A percentile compares a stretch with the other conserved stretches of the same genome.
These are phyloP conservation scores for Nemotelus nigrinus DNA, from an alignment of 2,888 invertebrate species.

Conservation along the genomic window DNA sequence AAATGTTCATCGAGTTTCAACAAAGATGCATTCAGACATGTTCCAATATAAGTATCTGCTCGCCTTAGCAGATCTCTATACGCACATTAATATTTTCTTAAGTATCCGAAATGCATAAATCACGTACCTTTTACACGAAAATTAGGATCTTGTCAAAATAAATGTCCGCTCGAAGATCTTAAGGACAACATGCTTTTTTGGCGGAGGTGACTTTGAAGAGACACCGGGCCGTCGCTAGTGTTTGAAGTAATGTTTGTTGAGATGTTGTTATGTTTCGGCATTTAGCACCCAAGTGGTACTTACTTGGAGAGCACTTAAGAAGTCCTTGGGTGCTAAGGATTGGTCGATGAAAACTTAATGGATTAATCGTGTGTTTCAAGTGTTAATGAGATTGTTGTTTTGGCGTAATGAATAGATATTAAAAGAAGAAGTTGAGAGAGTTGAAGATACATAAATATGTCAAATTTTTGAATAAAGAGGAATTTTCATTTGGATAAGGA, in stretches of 20 bases:
- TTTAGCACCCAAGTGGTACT: constrained; percentile 33
- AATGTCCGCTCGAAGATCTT: constrained; percentile 3
- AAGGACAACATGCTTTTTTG: constrained; percentile 1
- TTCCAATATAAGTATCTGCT: constrained; percentile 53
- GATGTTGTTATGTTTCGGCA: background rate
- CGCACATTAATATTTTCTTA: background rate
- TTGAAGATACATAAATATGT: no score
- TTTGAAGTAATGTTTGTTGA: constrained; percentile 1
- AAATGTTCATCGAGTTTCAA: constrained; percentile 48
- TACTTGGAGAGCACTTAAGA: constrained; percentile 23
- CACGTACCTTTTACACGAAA: constrained; percentile 46
- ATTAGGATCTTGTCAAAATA: constrained; percentile 51
- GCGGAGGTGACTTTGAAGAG: background rate
- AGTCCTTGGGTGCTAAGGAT: background rate
- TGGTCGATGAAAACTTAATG: constrained; percentile 26
- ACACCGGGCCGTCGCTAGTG: background rate
- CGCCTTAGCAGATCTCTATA: constrained; percentile 8
- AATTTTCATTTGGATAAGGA: no score
- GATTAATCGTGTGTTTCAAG: constrained; percentile 31
- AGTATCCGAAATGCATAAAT: constrained; percentile 46
- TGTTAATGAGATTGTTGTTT: constrained; percentile 21
- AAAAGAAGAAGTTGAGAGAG: no score
- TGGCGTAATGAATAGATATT: no score
- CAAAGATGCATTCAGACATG: background rate
- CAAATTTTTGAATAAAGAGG: no score